Evolutionary conservation across 2,888 invertebrate species (phyloP).

Genomic region (Ypsolopha sequella): DNA sequence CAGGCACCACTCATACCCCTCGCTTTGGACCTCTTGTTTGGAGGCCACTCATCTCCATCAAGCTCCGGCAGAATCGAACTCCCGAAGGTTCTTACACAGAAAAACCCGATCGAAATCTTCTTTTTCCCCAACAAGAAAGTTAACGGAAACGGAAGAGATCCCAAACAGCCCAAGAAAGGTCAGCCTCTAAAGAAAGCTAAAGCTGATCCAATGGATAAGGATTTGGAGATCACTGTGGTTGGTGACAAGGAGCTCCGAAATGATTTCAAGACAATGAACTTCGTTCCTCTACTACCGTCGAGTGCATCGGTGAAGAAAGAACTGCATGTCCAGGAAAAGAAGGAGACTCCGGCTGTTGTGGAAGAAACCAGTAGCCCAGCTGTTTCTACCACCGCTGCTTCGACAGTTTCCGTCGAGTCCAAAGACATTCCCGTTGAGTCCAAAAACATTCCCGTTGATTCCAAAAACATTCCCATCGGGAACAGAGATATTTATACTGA

Average conservation of each 20-base stretch:
- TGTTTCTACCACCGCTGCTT: not conserved
- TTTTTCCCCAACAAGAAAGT: conserved; percentile 41
- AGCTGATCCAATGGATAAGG: too few species aligned
- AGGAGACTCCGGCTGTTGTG: not conserved
- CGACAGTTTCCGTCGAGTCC: conserved; percentile 8
- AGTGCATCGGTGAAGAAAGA: conserved; percentile 32
- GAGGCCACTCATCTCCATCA: conserved; percentile 14
- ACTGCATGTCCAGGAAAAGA: conserved; percentile 18
- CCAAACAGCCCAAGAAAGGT: not conserved
- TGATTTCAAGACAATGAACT: conserved; percentile 20
- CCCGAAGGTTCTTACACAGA: conserved; percentile 17
- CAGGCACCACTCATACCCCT: conserved; percentile 17
- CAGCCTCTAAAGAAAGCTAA: not conserved
- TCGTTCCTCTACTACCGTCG: conserved; percentile 13
- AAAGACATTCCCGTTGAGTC: conserved; percentile 15
- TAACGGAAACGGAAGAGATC: too few species aligned
- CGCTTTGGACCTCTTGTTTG: conserved; percentile 22
- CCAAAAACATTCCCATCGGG: too few species aligned
- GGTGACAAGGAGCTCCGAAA: conserved; percentile 36
- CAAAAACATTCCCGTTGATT: too few species aligned
- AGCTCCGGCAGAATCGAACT: not conserved
- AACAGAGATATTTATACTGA: too few species aligned
- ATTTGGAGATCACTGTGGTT: conserved; percentile 16
- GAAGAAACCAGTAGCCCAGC: not conserved
- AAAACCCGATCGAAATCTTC: conserved; percentile 42